phyloP scores from a whole-genome alignment of 2,888 invertebrate species.

The Xestia sexstrigata region DNA sequence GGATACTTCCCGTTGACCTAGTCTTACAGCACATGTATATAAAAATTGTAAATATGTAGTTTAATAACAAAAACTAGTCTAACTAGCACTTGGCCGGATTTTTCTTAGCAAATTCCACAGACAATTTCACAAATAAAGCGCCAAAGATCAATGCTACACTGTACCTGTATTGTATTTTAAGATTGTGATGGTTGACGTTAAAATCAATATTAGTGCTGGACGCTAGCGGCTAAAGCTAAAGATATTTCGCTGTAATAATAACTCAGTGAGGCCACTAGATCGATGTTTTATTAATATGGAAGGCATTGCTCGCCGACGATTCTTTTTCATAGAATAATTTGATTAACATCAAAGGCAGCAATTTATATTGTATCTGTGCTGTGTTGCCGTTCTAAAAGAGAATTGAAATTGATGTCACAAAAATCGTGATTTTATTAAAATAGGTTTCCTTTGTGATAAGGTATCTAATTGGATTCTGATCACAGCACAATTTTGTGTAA shows the following conservation, averaged over 20 bases:
- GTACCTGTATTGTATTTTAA: neutral
- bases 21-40: too few species aligned
- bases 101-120: neutral
- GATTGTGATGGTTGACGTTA: slow-evolving; percentile 8
- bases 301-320: slow-evolving; percentile 5
- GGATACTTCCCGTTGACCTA: too few species aligned
- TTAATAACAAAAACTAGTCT: too few species aligned
- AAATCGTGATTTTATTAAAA: slow-evolving; percentile 25
- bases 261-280: slow-evolving; percentile 39
- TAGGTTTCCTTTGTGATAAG: slow-evolving; percentile 5
- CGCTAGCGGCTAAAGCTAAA: slow-evolving; percentile 32
- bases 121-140: neutral
- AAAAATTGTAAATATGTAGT: too few species aligned
- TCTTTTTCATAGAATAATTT: slow-evolving; percentile 44
- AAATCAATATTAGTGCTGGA: slow-evolving; percentile 48
- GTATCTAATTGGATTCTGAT: neutral
- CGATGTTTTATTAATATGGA: slow-evolving; percentile 41
- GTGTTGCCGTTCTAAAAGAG: neutral
- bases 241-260: slow-evolving; percentile 49
- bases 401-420: neutral
- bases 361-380: slow-evolving; percentile 12
- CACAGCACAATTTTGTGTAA: neutral
- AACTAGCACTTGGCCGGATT: too few species aligned
- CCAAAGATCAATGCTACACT: neutral
- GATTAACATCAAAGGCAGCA: slow-evolving; percentile 31